phyloP scores from a whole-genome alignment of 2,797 vertebrate genomes.

The Rhinatrema bivittatum region DNA sequence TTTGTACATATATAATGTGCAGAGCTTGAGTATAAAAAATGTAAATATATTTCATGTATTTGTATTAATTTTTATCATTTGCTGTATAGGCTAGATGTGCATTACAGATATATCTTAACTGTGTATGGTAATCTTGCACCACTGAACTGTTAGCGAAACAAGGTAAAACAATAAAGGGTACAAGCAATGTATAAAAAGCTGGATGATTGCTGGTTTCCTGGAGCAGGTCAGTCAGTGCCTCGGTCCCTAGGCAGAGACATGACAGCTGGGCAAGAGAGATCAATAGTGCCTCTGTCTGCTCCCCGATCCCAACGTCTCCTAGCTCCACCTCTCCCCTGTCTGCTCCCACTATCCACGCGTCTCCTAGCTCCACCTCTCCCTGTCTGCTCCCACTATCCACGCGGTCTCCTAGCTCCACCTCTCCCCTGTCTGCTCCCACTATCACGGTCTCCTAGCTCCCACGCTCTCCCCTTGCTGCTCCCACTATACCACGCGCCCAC shows the following conservation, averaged over 20 bases:
- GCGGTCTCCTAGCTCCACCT: too few species aligned
- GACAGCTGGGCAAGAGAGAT: background rate
- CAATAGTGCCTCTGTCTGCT: too few species aligned
- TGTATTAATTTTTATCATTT: slow-evolving; percentile 99
- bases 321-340: too few species aligned
- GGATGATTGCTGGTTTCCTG: background rate
- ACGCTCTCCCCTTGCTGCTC: too few species aligned
- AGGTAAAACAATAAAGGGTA: slow-evolving; percentile 96
- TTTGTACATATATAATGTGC: slow-evolving; percentile 98
- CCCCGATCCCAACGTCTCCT: too few species aligned
- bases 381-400: too few species aligned
- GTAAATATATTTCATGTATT: slow-evolving; percentile 99
- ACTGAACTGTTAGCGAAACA: slow-evolving; percentile 92
- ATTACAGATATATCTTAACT: slow-evolving; percentile 94
- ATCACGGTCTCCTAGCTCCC: too few species aligned
- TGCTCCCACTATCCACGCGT: background rate
- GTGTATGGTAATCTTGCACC: slow-evolving; percentile 97
- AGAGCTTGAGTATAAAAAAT: slow-evolving; percentile 96
- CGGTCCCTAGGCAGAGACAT: background rate
- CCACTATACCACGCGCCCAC: too few species aligned
- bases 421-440: too few species aligned
- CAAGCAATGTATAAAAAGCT: slow-evolving; percentile 76
- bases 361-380: too few species aligned
- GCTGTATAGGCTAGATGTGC: slow-evolving; percentile 98
- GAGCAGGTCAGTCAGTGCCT: fast-evolving